Base-by-base conservation (phyloP, 2,797 vertebrate species). In the Chiroxiphia lanceolata region DNA sequence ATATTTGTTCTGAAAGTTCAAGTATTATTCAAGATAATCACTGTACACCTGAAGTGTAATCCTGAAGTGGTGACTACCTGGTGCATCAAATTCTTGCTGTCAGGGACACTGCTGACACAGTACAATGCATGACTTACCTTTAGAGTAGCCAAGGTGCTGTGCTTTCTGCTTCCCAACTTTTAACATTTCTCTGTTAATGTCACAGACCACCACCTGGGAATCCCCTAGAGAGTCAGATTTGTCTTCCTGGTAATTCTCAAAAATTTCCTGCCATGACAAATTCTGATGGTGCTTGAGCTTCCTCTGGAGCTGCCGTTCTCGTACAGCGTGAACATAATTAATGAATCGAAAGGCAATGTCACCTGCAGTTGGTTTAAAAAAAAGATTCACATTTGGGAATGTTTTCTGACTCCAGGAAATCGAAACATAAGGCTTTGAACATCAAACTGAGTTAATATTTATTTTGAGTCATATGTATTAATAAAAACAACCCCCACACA, bases 121-220 rank as follows among this genome's bases (percentile, higher is more conserved):
- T 26, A 34, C 27, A 33, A 59, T 6, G 16, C 21, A 78, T 19
- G 50, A 92, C 96, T 95, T 78, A 99, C 99, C 99, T 87, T 98
- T 94, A 9, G 83, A 95, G 93, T 98, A 96, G 89, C 98, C 98
- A 71, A 97, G 95, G 22, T 93, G 70, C 18, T 97, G 95, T 0
- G 98, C 98, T 91, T 98, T 98, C 97, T 98, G 95, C 90, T 98
- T 99, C 68, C 99, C 99, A 83, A 99, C 97, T 95, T 98, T 99
- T 65, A 99, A 98, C 99, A 99, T 99, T 96, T 99, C 99, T 94
- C 98, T 99, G 97, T 99, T 99, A 93, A 99, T 99, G 97, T 99
- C 99, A 94, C 99, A 99, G 85, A 99, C 98, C 79, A 99, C 98
- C 10, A 99, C 99, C 2, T 91, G 80, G 61, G 96, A 96, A n/a